Base-by-base conservation (phyloP, 2,797 vertebrate species). In the Girardinus metallicus region DNA sequence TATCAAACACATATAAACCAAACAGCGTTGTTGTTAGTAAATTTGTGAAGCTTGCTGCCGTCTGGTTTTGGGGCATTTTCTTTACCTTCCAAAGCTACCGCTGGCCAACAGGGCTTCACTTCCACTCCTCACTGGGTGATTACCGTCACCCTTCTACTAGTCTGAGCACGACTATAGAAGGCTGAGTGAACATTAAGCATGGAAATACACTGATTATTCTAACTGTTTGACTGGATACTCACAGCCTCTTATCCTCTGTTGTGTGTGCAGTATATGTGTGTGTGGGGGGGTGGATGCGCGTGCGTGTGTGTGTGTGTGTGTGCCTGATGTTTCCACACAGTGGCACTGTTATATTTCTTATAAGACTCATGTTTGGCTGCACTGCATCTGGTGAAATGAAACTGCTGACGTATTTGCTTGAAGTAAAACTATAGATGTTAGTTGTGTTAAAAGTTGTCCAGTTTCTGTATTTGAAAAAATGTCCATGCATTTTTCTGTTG, bases 1-100 rank as follows among this genome's bases (percentile, higher is more conserved):
- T 74, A 6, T 47, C n/a, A 62, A 18, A 43, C 3, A 75, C 75
- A 55, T 74, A 64, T 64, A 80, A 80, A 87, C 55, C 75, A 86
- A 26, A 82, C 78, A 85, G 91, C 93, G 81, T 88, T 83, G 73
- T 95, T 95, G 94, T 95, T 95, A 95, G 94, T 95, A 95, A 95
- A 95, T 92, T 44, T 78, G 72, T 87, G 80, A 86, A 83, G 75
- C 83, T 72, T 78, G 60, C 80, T 77, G 75, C 70, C 77, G 79
- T 77, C 80, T 75, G 76, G 68, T 74, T 82, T 60, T 55, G 46
- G 80, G 60, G 83, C 60, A 75, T 66, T 74, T 76, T 77, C 34
- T 43, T 78, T 51, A 71, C 75, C 43, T 46, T 78, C 83, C 51
- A 76, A 53, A 84, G 79, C 77, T 77, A 76, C 74, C 75, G 80